phyloP scores from a whole-genome alignment of 2,113 vertebrate species.

The Neoarius graeffei region DNA sequence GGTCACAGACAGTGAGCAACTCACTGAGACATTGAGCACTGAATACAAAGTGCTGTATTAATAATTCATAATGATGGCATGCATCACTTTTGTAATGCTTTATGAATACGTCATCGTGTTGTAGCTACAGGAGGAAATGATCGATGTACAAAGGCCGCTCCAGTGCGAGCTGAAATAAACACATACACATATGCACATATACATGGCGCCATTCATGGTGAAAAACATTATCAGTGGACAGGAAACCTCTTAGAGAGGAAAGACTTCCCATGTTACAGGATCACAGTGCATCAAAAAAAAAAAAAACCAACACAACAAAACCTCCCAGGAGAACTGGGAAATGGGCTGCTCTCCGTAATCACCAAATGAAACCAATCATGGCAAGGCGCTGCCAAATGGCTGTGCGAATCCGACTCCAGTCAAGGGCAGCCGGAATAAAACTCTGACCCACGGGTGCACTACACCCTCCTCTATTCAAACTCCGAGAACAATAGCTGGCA shows the following conservation, averaged over 20 bases:
- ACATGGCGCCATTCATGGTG: background rate
- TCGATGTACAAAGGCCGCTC: background rate
- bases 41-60: constrained; percentile 45
- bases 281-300: constrained; percentile 25
- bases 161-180: background rate
- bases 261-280: constrained; percentile 49
- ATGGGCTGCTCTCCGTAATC: constrained; percentile 17
- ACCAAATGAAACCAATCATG: constrained; percentile 46
- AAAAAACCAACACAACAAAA: constrained; percentile 13
- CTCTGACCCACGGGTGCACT: constrained; percentile 20
- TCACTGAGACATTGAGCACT: constrained; percentile 20
- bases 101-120: constrained; percentile 26
- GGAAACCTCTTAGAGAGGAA: constrained; percentile 24
- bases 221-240: constrained; percentile 3
- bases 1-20: background rate
- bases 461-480: constrained; percentile 31
- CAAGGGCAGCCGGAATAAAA: constrained; percentile 28
- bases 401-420: constrained; percentile 30
- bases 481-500: constrained; percentile 47
- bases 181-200: background rate
- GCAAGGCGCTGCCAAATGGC: constrained; percentile 38
- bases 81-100: constrained; percentile 35
- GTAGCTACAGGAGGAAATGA: background rate
- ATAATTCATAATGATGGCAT: constrained; percentile 46
- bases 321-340: constrained; percentile 43